Conservation (phyloP, 2,888 invertebrate genomes). For the Cacoxenus indagator region DNA sequence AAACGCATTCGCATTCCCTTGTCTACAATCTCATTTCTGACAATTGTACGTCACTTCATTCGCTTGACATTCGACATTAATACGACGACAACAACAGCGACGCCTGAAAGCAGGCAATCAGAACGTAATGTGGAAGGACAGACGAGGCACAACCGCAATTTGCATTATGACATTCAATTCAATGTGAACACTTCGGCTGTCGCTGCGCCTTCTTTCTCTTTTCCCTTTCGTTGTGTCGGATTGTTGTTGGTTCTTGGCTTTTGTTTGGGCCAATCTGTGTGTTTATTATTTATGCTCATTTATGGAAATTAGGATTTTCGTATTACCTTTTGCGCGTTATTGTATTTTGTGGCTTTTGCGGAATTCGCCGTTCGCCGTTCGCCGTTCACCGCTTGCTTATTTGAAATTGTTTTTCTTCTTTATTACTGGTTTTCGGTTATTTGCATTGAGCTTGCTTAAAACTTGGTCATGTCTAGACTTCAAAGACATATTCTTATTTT, state of each 20-base stretch:
- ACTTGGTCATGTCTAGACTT: constrained; percentile 18
- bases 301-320: constrained; percentile 24
- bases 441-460: constrained; percentile 2
- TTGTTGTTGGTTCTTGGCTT: constrained; percentile 20
- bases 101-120: constrained; percentile 22
- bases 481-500: constrained; percentile 6
- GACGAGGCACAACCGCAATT: constrained; percentile 38
- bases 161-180: constrained; percentile 58
- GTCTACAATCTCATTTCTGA: constrained; percentile 22
- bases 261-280: constrained; percentile 41
- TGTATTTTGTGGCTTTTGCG: neutral
- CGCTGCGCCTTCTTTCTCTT: constrained; percentile 50
- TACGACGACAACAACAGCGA: constrained; percentile 37
- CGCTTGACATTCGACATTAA: constrained; percentile 65
- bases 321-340: constrained; percentile 14
- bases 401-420: neutral
- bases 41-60: constrained; percentile 54
- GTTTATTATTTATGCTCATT: constrained; percentile 35
- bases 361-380: too few relatives aligned
- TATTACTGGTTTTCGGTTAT: neutral
- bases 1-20: constrained; percentile 1
- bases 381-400: neutral
- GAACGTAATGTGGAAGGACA: neutral
- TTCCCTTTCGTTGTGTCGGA: constrained; percentile 29
- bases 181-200: constrained; percentile 15